Base-by-base conservation (phyloP, 2,888 invertebrate species). In the Tetrapedia diversipes region DNA sequence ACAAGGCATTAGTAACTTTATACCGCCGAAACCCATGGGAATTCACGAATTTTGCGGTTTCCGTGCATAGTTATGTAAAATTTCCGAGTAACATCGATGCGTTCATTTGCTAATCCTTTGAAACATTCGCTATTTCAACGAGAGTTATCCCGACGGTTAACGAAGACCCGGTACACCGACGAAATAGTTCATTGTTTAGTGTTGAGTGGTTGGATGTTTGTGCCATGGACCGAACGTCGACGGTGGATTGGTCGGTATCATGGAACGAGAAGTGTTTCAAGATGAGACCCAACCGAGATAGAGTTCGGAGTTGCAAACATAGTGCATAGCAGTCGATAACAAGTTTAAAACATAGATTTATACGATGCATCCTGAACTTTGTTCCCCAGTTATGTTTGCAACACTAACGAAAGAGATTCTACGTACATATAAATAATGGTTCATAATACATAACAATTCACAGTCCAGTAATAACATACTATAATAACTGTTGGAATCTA, bases 101-200 rank as follows among this genome's bases (percentile, higher is more conserved):
- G 1, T 37, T 3, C 8, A 1, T 11, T 10, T 37, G 37, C 6
- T 32, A 32, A 6, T 32, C 32, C n/a, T 51, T 71, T 60, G 70
- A 80, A 72, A 68, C 66, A 54, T 85, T 75, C 60, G 81, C 65
- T 83, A 83, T 83, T 86, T 81, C 69, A 81, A 77, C 70, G 82
- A 76, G 70, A 67, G 60, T 65, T 70, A 75, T 64, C 80, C 76
- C 78, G 84, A 65, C 71, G 84, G 77, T 80, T 86, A 87, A 87
- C 80, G 86, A 85, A 85, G 82, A 79, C 57, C 68, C 71, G 61
- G 67, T 73, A 77, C 54, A 73, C 71, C 69, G 76, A 81, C 80
- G 84, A 86, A 84, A 86, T 84, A 85, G 87, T 88, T 82, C 87
- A 88, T 87, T 87, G 86, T 87, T 84, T 82, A 80, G 80, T 68